These are phyloP conservation scores for Rhynchotus rufescens DNA, from an alignment of 2,797 vertebrate genomes.

Conservation along the genomic window DNA sequence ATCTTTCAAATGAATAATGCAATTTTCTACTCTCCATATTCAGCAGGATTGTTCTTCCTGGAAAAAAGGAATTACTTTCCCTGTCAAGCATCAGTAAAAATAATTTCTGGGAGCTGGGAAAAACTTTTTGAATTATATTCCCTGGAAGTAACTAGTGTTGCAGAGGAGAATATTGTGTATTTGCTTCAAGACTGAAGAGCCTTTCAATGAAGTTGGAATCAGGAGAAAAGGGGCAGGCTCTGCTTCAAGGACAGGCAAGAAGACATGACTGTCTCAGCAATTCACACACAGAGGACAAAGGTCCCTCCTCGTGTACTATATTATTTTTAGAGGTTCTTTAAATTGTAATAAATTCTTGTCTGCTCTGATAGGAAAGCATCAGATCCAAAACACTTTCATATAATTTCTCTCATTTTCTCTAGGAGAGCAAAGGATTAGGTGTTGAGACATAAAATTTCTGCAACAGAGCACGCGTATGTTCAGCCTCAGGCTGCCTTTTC, in stretches of 20 bases:
- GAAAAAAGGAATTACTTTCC: conserved; percentile 37
- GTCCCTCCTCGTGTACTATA: background rate
- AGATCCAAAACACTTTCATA: background rate
- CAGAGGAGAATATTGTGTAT: conserved; percentile 24
- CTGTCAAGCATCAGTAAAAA: conserved; percentile 55
- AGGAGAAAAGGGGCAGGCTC: background rate
- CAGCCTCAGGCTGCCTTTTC: background rate
- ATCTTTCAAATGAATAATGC: conserved; percentile 59
- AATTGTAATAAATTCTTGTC: background rate
- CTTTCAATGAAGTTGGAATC: conserved; percentile 21
- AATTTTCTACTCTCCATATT: conserved; percentile 49
- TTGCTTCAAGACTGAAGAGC: conserved; percentile 21
- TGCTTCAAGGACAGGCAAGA: conserved; percentile 36
- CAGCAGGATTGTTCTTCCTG: conserved; percentile 34
- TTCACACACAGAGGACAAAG: conserved; percentile 28
- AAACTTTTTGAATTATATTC: conserved; percentile 30
- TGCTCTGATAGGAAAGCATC: background rate
- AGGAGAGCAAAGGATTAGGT: conserved; percentile 9
- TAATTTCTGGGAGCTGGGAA: conserved; percentile 49
- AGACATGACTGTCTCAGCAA: background rate
- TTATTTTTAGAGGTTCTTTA: conserved; percentile 34
- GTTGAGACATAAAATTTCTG: conserved; percentile 35
- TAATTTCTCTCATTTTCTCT: conserved; percentile 13
- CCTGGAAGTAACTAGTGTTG: conserved; percentile 42
- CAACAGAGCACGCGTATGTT: background rate